Conservation (phyloP, 2,888 invertebrate species). For the Actias luna region DNA sequence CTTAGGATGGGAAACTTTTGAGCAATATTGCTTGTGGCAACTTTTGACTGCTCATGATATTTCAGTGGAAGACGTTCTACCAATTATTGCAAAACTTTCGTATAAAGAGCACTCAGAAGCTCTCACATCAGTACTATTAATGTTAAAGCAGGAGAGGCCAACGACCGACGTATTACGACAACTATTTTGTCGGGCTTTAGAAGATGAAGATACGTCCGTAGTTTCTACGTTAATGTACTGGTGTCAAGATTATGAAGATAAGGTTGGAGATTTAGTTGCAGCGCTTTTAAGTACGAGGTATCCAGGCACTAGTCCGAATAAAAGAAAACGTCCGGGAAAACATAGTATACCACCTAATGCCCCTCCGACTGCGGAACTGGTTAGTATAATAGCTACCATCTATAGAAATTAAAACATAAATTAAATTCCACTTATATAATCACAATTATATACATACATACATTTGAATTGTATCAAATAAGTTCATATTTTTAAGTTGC, state of each 20-base stretch:
- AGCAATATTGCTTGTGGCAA: conserved; percentile 99
- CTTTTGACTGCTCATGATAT: conserved; percentile 96
- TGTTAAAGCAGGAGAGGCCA: conserved; percentile 96
- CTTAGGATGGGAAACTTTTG: conserved; percentile 97
- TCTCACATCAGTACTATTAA: conserved; percentile 92
- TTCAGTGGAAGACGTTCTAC: conserved; percentile 93
- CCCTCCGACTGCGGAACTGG: conserved; percentile 90
- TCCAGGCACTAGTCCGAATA: conserved; percentile 94
- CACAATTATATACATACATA: not conserved
- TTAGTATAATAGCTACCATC: conserved; percentile 43
- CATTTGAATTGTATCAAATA: not conserved
- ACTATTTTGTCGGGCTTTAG: conserved; percentile 88
- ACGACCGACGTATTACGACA: conserved; percentile 92
- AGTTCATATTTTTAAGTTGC: not conserved
- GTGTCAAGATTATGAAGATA: conserved; percentile 96
- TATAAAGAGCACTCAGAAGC: conserved; percentile 95
- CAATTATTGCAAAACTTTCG: conserved; percentile 88
- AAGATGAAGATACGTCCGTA: conserved; percentile 92
- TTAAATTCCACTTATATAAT: not conserved
- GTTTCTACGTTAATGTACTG: conserved; percentile 96
- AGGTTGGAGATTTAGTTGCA: conserved; percentile 90
- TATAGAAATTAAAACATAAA: not conserved
- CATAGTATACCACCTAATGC: conserved; percentile 86
- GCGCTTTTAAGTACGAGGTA: conserved; percentile 90
- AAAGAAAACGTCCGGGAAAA: conserved; percentile 91